phyloP scores from a whole-genome alignment of 2,797 vertebrate species.

The Mallotus villosus region DNA sequence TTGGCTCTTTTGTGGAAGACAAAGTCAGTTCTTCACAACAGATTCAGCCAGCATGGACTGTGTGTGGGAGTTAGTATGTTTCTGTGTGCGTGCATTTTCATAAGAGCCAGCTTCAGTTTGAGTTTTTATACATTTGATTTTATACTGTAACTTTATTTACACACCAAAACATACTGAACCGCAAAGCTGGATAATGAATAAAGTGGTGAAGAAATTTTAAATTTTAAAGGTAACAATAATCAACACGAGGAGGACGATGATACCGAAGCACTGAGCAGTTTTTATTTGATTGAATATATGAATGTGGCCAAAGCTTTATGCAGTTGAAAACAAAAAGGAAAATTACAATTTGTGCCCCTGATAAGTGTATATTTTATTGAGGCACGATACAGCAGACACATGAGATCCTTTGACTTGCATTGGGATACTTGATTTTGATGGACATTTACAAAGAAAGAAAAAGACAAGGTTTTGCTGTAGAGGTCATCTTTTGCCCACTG shows the following conservation, averaged over 20 bases:
- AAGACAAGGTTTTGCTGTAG: conserved; percentile 82
- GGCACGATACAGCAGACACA: conserved; percentile 72
- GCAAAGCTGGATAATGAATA: conserved; percentile 70
- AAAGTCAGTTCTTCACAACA: conserved; percentile 61
- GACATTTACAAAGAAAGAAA: conserved; percentile 80
- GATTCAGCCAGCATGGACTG: conserved; percentile 74
- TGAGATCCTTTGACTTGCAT: conserved; percentile 77
- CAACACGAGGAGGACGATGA: conserved; percentile 57
- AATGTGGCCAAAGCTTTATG: conserved; percentile 96
- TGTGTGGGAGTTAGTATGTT: conserved; percentile 44
- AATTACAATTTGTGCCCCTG: conserved; percentile 72
- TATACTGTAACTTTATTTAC: conserved; percentile 56
- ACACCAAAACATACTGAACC: conserved; percentile 78
- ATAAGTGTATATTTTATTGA: conserved; percentile 82
- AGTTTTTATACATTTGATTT: conserved; percentile 54
- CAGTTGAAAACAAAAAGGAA: conserved; percentile 77
- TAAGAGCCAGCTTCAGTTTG: conserved; percentile 77
- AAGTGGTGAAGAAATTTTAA: conserved; percentile 58
- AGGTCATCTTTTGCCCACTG: conserved; percentile 93
- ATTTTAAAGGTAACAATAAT: conserved; percentile 60
- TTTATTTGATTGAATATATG: conserved; percentile 84
- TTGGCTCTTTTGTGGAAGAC: conserved; percentile 67
- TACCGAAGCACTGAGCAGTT: conserved; percentile 85
- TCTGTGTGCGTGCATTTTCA: conserved; percentile 51
- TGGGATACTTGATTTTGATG: conserved; percentile 84